A percentile compares a stretch with the other conserved stretches of the same genome.
Conservation (phyloP, 2,888 invertebrate genomes). For the Tanytarsus gracilentus region DNA sequence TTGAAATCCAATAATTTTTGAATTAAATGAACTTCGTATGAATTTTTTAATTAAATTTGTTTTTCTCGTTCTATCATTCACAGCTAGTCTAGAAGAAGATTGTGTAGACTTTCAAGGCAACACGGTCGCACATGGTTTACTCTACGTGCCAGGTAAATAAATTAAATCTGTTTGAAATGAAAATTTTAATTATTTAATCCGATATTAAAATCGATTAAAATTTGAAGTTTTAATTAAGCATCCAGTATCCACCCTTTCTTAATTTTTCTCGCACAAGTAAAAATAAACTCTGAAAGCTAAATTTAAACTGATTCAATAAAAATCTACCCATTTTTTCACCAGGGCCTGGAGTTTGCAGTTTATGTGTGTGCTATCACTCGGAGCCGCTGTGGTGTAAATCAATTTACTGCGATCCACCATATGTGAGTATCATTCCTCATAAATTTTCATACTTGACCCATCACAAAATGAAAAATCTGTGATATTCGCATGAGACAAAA, state of each 20-base stretch:
- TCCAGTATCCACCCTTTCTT: too few species aligned
- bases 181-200: too few species aligned
- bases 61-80: constrained; percentile 32
- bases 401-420: constrained; percentile 77
- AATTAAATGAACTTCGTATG: neutral
- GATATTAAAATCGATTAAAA: too few species aligned
- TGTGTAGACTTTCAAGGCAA: constrained; percentile 77
- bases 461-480: too few species aligned
- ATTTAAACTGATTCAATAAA: too few species aligned
- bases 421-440: constrained; percentile 68
- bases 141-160: constrained; percentile 61
- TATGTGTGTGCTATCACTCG: constrained; percentile 78
- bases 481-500: too few species aligned
- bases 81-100: constrained; percentile 64
- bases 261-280: too few species aligned
- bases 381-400: constrained; percentile 81
- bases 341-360: constrained; percentile 70
- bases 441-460: too few species aligned
- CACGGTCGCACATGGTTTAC: constrained; percentile 64
- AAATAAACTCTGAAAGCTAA: too few species aligned
- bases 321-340: neutral
- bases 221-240: too few species aligned
- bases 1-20: too few species aligned
- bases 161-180: neutral
- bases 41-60: neutral